These are phyloP conservation scores for Cephus runcator DNA, from an alignment of 2,888 invertebrate genomes.

Conservation along the genomic window DNA sequence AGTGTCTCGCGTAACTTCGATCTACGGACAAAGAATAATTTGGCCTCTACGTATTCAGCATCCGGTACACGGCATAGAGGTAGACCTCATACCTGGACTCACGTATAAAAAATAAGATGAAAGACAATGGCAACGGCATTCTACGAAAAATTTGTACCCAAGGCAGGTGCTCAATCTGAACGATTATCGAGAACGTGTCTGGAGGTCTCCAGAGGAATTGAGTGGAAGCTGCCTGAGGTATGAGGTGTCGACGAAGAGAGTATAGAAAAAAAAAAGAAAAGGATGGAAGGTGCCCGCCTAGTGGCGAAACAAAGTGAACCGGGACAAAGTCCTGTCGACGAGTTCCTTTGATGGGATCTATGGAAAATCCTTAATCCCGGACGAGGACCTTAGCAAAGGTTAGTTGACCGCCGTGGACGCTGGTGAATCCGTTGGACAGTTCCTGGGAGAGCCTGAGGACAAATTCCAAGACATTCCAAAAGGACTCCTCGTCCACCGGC, in stretches of 20 bases:
- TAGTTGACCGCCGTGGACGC: not conserved
- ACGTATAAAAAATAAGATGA: not conserved
- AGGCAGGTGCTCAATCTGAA: not conserved
- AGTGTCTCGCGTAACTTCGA: not conserved
- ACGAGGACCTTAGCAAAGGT: conserved; percentile 31
- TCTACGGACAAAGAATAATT: not conserved
- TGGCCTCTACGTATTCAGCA: not conserved
- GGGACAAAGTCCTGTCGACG: conserved; percentile 46
- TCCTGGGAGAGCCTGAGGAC: not conserved
- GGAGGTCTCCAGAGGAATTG: not conserved
- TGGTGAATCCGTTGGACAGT: not conserved
- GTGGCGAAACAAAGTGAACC: conserved; percentile 39
- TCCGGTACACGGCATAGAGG: not conserved
- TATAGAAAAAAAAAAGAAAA: not conserved
- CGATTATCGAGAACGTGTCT: not conserved
- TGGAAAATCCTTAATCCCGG: conserved; percentile 12
- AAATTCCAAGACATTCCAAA: not conserved
- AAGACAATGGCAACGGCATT: not conserved
- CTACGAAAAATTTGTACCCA: not conserved
- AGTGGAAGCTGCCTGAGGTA: not conserved
- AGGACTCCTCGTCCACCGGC: not conserved
- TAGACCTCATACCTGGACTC: not conserved
- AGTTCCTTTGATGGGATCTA: conserved; percentile 50
- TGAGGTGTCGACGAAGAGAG: not conserved
- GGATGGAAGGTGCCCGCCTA: not conserved